Evolutionary conservation across 2,113 vertebrate genomes (phyloP).

Genomic region (Cryptotis parvus): DNA sequence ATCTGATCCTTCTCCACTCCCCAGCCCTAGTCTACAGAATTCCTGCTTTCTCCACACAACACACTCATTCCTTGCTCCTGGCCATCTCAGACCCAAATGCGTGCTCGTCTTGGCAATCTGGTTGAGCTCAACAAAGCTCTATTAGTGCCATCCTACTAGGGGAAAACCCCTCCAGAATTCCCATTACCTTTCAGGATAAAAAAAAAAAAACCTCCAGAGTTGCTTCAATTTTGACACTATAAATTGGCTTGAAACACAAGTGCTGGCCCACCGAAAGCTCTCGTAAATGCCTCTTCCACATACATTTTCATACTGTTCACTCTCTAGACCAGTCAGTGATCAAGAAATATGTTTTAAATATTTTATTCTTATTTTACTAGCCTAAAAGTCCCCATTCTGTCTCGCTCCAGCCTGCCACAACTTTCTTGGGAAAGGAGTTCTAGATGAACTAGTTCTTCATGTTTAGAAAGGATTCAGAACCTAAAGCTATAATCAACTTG

Average conservation of each 20-base stretch:
- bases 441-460: constrained; percentile 59
- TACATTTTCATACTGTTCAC: background rate
- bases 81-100: background rate
- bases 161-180: background rate
- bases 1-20: background rate
- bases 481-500: constrained; percentile 55
- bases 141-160: background rate
- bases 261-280: background rate
- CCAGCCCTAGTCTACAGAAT: background rate
- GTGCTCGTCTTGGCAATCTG: background rate
- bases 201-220: background rate
- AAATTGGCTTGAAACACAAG: background rate
- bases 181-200: background rate
- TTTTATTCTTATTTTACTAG: background rate
- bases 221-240: background rate
- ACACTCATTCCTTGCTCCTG: background rate
- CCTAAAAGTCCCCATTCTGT: background rate
- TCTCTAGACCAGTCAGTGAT: background rate
- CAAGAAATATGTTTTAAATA: background rate
- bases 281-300: background rate
- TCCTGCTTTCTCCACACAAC: background rate
- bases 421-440: background rate
- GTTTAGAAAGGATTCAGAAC: constrained; percentile 14
- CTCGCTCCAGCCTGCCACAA: background rate
- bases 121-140: background rate